Base-by-base conservation (phyloP, 2,888 invertebrate genomes). In the Phalera bucephala region DNA sequence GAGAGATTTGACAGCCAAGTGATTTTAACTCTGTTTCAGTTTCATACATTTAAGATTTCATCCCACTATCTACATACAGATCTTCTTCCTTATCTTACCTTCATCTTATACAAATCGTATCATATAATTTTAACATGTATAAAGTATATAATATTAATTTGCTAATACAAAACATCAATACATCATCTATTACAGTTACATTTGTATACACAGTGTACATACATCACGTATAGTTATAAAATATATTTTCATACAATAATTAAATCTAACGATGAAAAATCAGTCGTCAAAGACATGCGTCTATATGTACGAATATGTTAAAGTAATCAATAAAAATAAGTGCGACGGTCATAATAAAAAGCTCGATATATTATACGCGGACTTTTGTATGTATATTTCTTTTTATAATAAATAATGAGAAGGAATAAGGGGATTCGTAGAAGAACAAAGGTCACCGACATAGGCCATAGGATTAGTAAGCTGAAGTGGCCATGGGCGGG, bases 211-310 rank as follows among this genome's bases (percentile, higher is more conserved):
- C 52, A 57, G 53, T 58, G 59, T 45, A 51, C 51, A 58, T 2
- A 8, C 30, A 68, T 65, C 71, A 76, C 69, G 62, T 75, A 75
- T 62, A 73, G 55, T 75, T 77, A 76, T 68, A 80, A 81, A 76
- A 77, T 72, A 71, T 77, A 65, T 61, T 47, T 30, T 60, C 58
- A 58, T 69, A 70, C 65, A 66, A 60, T 64, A 56, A 57, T 51
- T 50, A 53, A 72, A 72, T 69, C 77, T 85, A 79, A 73, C 67
- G 59, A 79, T 79, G 78, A 87, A 86, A 58, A 85, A 85, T 88
- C 87, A 87, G 87, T 88, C 86, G 72, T 78, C 67, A 72, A 74
- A 80, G 80, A 82, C 76, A 75, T 69, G 60, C 60, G 56, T 50
- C 45, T 55, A 58, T 58, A 60, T 59, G 56, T 54, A 49, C 44